Conservation (phyloP, 2,888 invertebrate genomes). For the Conus canariensis region DNA sequence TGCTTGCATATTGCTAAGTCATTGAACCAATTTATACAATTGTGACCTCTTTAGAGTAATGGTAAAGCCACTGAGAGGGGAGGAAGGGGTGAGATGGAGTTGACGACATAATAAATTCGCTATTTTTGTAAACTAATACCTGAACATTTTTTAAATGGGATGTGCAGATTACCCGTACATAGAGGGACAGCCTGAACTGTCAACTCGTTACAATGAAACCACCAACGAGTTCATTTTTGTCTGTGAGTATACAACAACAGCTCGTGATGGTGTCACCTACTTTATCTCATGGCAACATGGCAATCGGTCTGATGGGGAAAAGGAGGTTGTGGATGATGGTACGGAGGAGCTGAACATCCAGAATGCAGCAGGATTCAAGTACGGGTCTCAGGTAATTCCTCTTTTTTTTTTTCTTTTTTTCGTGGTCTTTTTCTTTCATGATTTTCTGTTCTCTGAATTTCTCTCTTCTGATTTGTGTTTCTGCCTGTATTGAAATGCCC, state of each 20-base stretch:
- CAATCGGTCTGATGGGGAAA: conserved; percentile 20
- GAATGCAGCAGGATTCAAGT: conserved; percentile 49
- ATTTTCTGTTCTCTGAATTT: neutral
- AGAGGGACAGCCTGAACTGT: conserved; percentile 49
- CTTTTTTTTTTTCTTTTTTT: neutral
- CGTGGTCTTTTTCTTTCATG: neutral
- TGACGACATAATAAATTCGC: no score
- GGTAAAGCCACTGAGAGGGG: no score
- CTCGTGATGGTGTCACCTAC: conserved; percentile 47
- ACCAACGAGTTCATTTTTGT: conserved; percentile 47
- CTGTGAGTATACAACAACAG: conserved; percentile 52
- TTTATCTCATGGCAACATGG: conserved; percentile 52
- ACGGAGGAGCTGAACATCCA: conserved; percentile 41
- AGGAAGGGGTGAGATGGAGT: no score
- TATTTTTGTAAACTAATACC: no score
- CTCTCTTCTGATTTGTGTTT: neutral
- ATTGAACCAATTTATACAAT: no score
- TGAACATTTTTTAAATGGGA: neutral
- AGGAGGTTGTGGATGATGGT: conserved; percentile 16
- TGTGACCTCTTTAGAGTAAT: no score
- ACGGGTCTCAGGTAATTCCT: conserved; percentile 49
- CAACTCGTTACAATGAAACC: conserved; percentile 50
- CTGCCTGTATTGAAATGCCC: neutral
- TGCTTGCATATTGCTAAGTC: no score
- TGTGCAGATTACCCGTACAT: conserved; percentile 57